A percentile compares a stretch with the other conserved stretches of the same genome.
Evolutionary conservation across 2,113 vertebrate species (phyloP).

Genomic region (Spizaetus ornatus): DNA sequence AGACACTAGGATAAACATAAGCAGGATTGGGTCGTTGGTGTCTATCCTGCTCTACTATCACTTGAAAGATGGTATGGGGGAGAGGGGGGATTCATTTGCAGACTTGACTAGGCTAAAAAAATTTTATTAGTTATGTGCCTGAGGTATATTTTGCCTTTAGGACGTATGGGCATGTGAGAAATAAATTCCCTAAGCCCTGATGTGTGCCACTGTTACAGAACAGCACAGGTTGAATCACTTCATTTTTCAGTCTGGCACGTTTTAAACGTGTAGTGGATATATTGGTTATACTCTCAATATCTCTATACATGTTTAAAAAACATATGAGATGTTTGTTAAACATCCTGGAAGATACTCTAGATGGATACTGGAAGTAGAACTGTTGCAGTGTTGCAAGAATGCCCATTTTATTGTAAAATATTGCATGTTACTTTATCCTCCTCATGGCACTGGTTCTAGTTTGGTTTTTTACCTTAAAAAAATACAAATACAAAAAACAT

Average conservation of each 20-base stretch:
- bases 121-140: not conserved
- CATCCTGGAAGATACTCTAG: not conserved
- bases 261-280: not conserved
- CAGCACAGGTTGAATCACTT: not conserved
- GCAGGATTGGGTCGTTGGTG: not conserved
- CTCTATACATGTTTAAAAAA: not conserved
- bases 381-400: not conserved
- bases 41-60: not conserved
- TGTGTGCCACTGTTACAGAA: not conserved
- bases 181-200: not conserved
- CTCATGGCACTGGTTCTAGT: accelerated
- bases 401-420: not conserved
- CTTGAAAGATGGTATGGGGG: not conserved
- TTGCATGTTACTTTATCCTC: not conserved
- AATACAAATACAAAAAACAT: not conserved
- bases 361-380: not conserved
- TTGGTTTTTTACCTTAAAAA: not conserved
- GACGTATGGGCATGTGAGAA: accelerated
- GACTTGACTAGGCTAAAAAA: not conserved
- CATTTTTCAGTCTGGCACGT: not conserved
- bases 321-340: not conserved
- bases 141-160: not conserved
- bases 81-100: not conserved
- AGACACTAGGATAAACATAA: not conserved
- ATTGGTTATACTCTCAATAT: not conserved